Conservation (phyloP, 2,113 vertebrate genomes). For the Chaetodon auriga region DNA sequence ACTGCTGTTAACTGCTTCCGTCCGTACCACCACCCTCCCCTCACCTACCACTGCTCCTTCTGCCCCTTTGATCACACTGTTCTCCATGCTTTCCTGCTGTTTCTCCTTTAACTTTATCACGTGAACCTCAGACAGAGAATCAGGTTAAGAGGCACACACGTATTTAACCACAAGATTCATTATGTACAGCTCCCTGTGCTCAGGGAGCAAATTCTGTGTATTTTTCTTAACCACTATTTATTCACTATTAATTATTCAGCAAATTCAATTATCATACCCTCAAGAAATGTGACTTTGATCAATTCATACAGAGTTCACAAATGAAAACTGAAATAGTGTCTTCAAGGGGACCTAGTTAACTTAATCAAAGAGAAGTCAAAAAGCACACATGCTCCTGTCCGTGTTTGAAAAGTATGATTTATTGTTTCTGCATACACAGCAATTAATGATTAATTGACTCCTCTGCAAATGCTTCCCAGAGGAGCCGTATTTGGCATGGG, state of each 20-base stretch:
- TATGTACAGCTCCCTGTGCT: constrained; percentile 19
- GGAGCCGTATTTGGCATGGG: background rate
- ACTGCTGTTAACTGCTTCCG: constrained; percentile 30
- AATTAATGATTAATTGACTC: constrained; percentile 16
- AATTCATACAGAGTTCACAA: background rate
- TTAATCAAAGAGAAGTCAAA: background rate
- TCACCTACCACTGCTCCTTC: constrained; percentile 21
- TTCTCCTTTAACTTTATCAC: constrained; percentile 26
- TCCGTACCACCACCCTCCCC: background rate
- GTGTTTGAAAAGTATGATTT: background rate
- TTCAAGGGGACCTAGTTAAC: background rate
- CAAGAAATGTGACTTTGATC: constrained; percentile 43
- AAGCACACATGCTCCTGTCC: background rate
- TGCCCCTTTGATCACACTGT: constrained; percentile 34
- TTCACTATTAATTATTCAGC: constrained; percentile 64
- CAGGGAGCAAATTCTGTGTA: constrained; percentile 37
- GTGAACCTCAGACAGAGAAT: constrained; percentile 26
- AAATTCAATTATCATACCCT: constrained; percentile 44
- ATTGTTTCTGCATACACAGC: background rate
- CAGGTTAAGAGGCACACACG: constrained; percentile 14
- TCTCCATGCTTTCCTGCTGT: background rate
- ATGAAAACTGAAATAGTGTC: background rate
- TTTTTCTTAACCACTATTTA: constrained; percentile 55
- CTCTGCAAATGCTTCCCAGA: constrained; percentile 23
- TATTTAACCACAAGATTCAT: constrained; percentile 20